phyloP scores from a whole-genome alignment of 2,113 vertebrate genomes.

The Labeo catla region DNA sequence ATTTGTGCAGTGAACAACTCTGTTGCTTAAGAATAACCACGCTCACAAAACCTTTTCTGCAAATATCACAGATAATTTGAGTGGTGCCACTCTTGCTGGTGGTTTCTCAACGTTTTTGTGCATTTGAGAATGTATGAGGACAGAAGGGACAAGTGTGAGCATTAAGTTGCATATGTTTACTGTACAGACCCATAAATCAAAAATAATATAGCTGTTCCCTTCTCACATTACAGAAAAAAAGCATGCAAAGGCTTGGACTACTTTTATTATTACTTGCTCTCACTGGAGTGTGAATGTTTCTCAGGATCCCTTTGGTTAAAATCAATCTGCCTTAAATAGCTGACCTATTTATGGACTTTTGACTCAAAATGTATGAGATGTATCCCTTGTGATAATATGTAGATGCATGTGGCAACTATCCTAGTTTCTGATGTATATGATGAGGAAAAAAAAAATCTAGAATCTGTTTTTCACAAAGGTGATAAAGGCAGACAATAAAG shows the following conservation, averaged over 20 bases:
- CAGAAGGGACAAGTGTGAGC: conserved; percentile 54
- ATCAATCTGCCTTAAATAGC: background rate
- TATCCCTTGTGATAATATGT: background rate
- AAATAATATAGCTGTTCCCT: conserved; percentile 51
- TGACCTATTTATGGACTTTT: background rate
- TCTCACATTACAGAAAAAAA: too few relatives aligned
- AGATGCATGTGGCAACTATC: background rate
- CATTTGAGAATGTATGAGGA: conserved; percentile 48
- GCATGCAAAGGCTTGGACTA: too few relatives aligned
- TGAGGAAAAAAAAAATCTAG: background rate
- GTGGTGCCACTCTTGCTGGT: conserved; percentile 56
- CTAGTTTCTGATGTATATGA: background rate
- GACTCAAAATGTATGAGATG: background rate
- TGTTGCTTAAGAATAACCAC: conserved; percentile 55
- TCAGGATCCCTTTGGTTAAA: background rate
- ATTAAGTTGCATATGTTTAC: conserved; percentile 71
- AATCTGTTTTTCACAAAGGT: background rate
- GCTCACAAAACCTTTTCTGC: conserved; percentile 57
- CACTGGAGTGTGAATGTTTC: background rate
- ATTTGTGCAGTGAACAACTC: conserved; percentile 47
- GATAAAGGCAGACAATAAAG: background rate
- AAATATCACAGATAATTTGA: conserved; percentile 56
- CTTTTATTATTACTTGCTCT: background rate
- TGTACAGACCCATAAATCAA: conserved; percentile 72
- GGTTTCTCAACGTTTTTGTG: conserved; percentile 48